Conservation (phyloP, 2,797 vertebrate genomes). For the Tokudaia muenninki region DNA sequence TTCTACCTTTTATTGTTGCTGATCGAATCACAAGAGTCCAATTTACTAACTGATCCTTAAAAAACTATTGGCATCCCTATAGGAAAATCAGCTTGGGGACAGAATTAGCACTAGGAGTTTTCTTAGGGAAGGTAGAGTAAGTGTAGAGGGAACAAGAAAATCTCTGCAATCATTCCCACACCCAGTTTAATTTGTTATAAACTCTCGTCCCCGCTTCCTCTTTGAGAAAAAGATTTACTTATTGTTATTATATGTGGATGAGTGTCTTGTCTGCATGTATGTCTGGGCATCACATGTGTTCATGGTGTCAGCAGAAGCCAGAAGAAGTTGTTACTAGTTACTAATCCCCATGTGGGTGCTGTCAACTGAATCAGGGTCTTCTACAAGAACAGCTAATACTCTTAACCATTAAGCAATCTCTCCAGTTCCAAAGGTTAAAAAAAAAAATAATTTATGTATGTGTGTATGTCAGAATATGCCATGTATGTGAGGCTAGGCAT, state of each 20-base stretch:
- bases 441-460: neutral
- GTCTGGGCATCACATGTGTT: neutral
- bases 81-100: conserved; percentile 65
- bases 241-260: neutral
- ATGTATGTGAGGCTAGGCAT: neutral
- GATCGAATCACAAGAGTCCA: conserved; percentile 73
- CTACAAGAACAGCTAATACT: neutral
- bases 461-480: neutral
- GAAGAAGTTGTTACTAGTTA: neutral
- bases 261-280: neutral
- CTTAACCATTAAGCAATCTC: neutral
- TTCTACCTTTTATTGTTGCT: conserved; percentile 27
- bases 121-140: neutral
- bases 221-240: neutral
- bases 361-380: neutral
- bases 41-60: conserved; percentile 70
- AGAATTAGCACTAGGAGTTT: conserved; percentile 68
- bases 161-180: neutral
- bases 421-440: neutral
- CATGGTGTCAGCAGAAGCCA: neutral
- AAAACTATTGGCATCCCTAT: conserved; percentile 64
- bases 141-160: conserved; percentile 6
- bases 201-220: neutral
- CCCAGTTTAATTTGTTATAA: conserved; percentile 44
- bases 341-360: neutral